Evolutionary conservation across 2,113 vertebrate species (phyloP), one percentile per base, ranked within the genome.

Genomic region (Cisticola juncidis): DNA sequence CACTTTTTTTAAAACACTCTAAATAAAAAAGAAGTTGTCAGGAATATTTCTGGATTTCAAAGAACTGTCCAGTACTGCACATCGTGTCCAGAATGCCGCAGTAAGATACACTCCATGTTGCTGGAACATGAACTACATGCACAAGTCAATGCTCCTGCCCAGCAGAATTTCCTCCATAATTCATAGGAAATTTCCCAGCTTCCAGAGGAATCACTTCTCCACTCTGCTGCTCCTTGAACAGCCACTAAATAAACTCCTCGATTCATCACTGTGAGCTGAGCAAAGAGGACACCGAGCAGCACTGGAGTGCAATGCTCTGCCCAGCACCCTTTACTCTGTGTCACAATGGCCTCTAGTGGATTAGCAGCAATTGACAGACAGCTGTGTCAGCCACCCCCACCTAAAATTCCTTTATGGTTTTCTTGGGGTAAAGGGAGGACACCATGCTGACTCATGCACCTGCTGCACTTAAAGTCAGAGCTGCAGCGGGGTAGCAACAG

Each of bases 261-360:
- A 22, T 16, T 62, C 38, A 26, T 57, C 4, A 2, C 22, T 74
- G 54, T 12, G 57, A 77, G 29, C 12, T 12, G 26, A 21, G 54
- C 2, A 3, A 28, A 81, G 29, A 50, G 47, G 40, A 15, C 1
- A 10, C 31, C 1, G 31, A 87, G 65, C 26, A 70, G 76, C n/a
- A 2, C n/a, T 11, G 25, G 16, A 16, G 40, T 23, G 56, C 56
- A 20, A 4, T 6, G 38, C 24, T 26, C 12, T 72, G 85, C 82
- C 79, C 21, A 45, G 86, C 88, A 81, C 74, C 53, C 90, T 95
- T 93, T 94, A 66, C 72, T 90, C 96, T 96, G 97, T 98, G 93
- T 98, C 97, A 97, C 95, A 95, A 98, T 98, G 98, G 98, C 98
- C 98, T 98, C 98, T 98, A 98, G 98, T 98, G 98, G 98, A 98